These are phyloP conservation scores for Forbesichthys agassizii DNA, from an alignment of 2,113 vertebrate species.

Conservation along the genomic window DNA sequence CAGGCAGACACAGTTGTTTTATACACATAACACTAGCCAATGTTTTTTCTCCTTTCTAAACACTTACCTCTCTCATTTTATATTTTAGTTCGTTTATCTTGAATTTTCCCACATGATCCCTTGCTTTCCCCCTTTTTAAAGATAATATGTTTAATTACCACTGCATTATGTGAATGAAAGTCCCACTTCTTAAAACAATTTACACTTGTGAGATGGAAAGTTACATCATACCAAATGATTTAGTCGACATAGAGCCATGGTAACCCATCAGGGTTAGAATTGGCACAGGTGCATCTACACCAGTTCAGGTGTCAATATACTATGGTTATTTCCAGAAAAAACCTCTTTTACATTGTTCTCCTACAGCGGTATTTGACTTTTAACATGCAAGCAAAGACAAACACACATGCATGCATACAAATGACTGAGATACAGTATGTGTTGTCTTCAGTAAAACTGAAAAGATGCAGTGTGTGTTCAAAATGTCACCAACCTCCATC, in stretches of 20 bases:
- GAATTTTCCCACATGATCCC: constrained; percentile 5
- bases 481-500: neutral
- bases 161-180: neutral
- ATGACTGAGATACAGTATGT: constrained; percentile 44
- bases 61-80: neutral
- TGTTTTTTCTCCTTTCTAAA: neutral
- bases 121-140: neutral
- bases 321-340: no score
- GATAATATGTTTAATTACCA: constrained; percentile 1
- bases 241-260: no score
- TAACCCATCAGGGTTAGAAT: neutral
- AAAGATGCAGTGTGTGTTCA: neutral
- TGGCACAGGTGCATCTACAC: no score
- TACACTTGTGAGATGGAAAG: no score
- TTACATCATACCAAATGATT: no score
- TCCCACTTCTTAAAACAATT: no score
- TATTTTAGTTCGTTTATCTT: neutral
- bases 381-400: constrained; percentile 11
- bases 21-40: constrained; percentile 28
- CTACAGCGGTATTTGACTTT: neutral
- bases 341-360: no score
- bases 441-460: neutral
- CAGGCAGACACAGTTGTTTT: constrained; percentile 41
- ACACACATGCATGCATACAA: constrained; percentile 21
- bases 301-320: no score